These are phyloP conservation scores for Lophura nycthemera DNA, from an alignment of 2,113 vertebrate species.

Conservation along the genomic window DNA sequence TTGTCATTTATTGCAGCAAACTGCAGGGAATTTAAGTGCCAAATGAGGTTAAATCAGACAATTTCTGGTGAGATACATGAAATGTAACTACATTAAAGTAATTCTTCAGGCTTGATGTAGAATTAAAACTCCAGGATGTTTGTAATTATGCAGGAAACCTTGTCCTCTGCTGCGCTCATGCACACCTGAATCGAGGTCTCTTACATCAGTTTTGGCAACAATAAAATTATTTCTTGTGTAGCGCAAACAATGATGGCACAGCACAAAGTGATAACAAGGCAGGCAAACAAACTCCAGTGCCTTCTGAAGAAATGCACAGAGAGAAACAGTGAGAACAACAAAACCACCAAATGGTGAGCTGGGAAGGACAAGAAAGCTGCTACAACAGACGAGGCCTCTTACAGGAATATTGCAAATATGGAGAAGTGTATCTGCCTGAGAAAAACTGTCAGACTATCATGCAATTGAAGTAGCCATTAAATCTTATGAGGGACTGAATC, in stretches of 20 bases:
- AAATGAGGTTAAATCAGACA: background rate
- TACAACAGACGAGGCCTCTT: background rate
- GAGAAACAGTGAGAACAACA: background rate
- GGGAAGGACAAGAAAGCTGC: too few species aligned
- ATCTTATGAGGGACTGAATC: background rate
- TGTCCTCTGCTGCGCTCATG: background rate
- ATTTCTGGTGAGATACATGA: background rate
- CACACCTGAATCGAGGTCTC: background rate
- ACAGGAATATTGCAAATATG: background rate
- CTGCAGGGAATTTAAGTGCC: background rate
- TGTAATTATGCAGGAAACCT: background rate
- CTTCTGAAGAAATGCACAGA: background rate
- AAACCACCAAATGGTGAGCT: too few species aligned
- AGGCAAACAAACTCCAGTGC: background rate
- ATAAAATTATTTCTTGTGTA: background rate
- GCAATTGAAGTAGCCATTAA: background rate
- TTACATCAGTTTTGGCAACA: background rate
- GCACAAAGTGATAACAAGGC: background rate
- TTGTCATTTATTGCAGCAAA: background rate
- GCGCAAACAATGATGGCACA: background rate
- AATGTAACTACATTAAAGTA: background rate
- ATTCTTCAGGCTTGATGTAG: background rate
- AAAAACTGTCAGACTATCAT: background rate
- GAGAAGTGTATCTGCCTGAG: background rate
- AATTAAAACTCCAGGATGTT: background rate